Evolutionary conservation across 2,888 invertebrate genomes (phyloP).

Genomic region (Selenia dentaria): DNA sequence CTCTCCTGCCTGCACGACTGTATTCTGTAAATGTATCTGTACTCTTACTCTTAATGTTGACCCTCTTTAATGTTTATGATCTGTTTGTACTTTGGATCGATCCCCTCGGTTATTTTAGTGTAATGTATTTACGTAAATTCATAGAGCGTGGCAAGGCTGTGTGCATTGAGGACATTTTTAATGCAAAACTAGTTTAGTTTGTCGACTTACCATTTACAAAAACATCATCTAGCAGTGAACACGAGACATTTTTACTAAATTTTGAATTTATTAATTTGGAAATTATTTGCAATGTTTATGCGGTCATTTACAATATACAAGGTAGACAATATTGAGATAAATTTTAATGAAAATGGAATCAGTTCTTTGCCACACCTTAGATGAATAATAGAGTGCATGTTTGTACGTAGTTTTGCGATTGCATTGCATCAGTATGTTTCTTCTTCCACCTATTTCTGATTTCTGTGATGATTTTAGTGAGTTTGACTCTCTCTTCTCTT

Average conservation of each 20-base stretch:
- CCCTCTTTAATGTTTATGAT: conserved; percentile 80
- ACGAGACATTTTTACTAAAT: conserved; percentile 74
- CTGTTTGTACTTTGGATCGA: conserved; percentile 79
- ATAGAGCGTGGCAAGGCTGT: conserved; percentile 90
- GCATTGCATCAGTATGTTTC: conserved; percentile 54
- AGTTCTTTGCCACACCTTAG: conserved; percentile 85
- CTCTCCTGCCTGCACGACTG: conserved; percentile 77
- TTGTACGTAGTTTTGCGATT: conserved; percentile 60
- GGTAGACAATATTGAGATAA: conserved; percentile 67
- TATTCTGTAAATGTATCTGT: conserved; percentile 52
- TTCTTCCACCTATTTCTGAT: conserved; percentile 51
- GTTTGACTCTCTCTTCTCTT: conserved; percentile 46
- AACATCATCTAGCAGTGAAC: conserved; percentile 78
- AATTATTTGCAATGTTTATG: conserved; percentile 69
- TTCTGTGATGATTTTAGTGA: conserved; percentile 60
- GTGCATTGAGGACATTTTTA: conserved; percentile 86
- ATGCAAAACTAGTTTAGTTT: conserved; percentile 81
- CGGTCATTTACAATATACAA: conserved; percentile 58
- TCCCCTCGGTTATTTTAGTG: conserved; percentile 82
- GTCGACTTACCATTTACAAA: conserved; percentile 70
- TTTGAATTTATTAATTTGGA: conserved; percentile 62
- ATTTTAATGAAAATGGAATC: conserved; percentile 72
- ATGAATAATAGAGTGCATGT: conserved; percentile 77
- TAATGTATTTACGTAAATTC: conserved; percentile 77
- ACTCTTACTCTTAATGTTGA: conserved; percentile 77